Conservation (phyloP, 92 coral and sea anemone species). For the Epizoanthus illoricatus region DNA sequence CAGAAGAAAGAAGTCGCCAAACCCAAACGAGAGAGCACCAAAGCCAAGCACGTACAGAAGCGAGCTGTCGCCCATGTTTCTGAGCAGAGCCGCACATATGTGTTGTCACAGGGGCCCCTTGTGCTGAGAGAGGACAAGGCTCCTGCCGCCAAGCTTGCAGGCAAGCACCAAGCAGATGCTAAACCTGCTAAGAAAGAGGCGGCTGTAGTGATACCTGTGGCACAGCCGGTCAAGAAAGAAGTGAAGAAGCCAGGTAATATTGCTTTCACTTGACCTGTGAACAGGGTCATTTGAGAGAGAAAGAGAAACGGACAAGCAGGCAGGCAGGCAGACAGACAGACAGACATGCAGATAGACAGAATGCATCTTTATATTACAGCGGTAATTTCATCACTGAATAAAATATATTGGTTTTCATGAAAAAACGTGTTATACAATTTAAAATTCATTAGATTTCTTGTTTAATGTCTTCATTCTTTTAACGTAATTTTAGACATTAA, state of each 20-base stretch:
- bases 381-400: no score
- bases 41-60: conserved; percentile 23
- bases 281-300: not conserved
- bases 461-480: no score
- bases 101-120: conserved; percentile 73
- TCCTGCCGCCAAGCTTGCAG: not conserved
- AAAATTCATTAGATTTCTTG: no score
- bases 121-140: conserved; percentile 49
- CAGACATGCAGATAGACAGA: no score
- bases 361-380: no score
- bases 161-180: conserved; percentile 23
- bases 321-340: no score
- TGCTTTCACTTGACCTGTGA: not conserved
- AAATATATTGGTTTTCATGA: no score
- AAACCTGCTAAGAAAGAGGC: not conserved
- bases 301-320: no score
- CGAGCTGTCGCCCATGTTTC: conserved; percentile 7
- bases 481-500: no score
- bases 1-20: conserved; percentile 13
- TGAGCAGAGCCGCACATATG: conserved; percentile 53
- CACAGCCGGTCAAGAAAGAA: conserved; percentile 29
- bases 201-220: not conserved
- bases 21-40: not conserved
- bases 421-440: no score
- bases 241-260: conserved; percentile 14